A percentile compares a stretch with the other conserved stretches of the same genome.
Evolutionary conservation across 2,113 vertebrate species (phyloP).

Genomic region (Heloderma charlesbogerti): DNA sequence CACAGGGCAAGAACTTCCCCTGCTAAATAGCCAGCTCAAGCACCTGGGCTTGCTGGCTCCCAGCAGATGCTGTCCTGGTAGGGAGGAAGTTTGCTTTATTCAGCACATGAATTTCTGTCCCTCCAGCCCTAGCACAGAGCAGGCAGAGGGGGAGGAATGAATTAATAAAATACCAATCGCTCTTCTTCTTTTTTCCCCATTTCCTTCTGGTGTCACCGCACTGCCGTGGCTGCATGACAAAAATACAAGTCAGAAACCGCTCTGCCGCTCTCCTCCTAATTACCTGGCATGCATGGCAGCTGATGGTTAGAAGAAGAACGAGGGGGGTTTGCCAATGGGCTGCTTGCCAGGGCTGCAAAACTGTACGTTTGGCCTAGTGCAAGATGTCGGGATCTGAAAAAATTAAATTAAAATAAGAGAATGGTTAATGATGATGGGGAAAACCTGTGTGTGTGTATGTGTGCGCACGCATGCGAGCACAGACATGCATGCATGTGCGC

Average conservation of each 20-base stretch:
- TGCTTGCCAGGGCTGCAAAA: background rate
- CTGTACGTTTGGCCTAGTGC: background rate
- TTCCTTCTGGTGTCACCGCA: background rate
- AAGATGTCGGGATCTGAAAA: background rate
- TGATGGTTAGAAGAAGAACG: background rate
- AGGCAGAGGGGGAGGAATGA: background rate
- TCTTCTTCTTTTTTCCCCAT: background rate
- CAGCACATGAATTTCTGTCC: background rate
- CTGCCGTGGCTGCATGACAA: background rate
- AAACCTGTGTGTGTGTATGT: no score
- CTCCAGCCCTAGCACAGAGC: background rate
- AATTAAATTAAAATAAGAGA: background rate
- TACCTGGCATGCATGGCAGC: background rate
- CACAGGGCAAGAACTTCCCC: no score
- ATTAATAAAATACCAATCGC: background rate
- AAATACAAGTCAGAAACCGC: background rate
- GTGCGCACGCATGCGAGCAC: no score
- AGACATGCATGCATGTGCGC: no score
- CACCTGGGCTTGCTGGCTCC: background rate
- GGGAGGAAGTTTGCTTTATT: background rate
- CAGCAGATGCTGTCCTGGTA: background rate
- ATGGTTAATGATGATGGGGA: background rate
- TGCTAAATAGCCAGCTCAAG: background rate
- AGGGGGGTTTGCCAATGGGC: fast-evolving
- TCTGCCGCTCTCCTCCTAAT: background rate